Percentiles rank a stretch among this genome's conserved stretches.
Conservation (phyloP, 2,888 invertebrate genomes). For the Pyrrhia umbra region DNA sequence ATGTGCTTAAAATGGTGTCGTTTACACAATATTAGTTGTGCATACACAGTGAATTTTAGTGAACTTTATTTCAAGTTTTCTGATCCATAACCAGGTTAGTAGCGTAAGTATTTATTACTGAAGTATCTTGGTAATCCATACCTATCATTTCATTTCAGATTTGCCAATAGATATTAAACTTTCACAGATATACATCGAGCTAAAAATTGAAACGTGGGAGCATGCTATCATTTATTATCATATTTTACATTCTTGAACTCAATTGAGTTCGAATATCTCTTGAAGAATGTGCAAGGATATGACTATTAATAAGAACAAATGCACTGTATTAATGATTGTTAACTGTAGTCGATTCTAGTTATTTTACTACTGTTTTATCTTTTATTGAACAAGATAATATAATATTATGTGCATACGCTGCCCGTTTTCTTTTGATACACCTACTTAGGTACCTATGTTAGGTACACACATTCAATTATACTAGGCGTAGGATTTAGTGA, state of each 20-base stretch:
- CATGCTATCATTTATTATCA: background rate
- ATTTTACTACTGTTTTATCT: conserved; percentile 22
- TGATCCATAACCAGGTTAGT: conserved; percentile 36
- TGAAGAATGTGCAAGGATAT: conserved; percentile 32
- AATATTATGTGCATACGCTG: conserved; percentile 6
- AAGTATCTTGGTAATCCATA: conserved; percentile 12
- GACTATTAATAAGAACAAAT: conserved; percentile 13
- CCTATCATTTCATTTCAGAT: conserved; percentile 4
- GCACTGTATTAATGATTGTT: conserved; percentile 14
- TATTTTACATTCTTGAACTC: conserved; percentile 4
- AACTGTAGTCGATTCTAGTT: conserved; percentile 1
- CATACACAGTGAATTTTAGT: conserved; percentile 16
- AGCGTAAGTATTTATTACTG: conserved; percentile 23
- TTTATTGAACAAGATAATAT: conserved; percentile 16
- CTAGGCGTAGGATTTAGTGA: too few species aligned
- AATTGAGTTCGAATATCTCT: conserved; percentile 19
- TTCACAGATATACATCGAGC: background rate
- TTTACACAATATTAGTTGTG: conserved; percentile 39
- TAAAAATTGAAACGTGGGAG: background rate
- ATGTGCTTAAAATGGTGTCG: conserved; percentile 16
- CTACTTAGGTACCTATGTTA: too few species aligned
- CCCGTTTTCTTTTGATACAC: background rate
- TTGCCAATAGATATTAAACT: background rate
- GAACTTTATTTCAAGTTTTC: conserved; percentile 22
- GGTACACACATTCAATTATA: too few species aligned